Base-by-base conservation (phyloP, 2,797 vertebrate species). In the Pelobates cultripes region DNA sequence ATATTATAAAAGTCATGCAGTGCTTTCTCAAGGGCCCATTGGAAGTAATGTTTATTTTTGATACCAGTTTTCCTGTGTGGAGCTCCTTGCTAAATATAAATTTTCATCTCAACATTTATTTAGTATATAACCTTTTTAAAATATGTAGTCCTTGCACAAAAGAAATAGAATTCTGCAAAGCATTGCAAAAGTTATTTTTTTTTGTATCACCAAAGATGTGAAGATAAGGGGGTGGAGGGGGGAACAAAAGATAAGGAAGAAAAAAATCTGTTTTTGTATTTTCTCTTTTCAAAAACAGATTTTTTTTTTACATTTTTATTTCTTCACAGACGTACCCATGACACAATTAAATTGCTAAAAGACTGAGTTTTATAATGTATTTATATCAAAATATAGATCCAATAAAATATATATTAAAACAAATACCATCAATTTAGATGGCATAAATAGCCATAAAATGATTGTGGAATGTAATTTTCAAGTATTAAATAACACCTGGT, bases 391-490 rank as follows among this genome's bases (percentile, higher is more conserved):
- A 51, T 28, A 76, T 6, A 15, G 45, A 72, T 71, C 43, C 5
- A 72, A 70, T 77, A 70, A 81, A 76, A 76, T 3, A 53, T 42
- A 60, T 6, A 44, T 51, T 2, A 64, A 64, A 64, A 76, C 70
- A 75, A 72, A 64, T 60, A 84, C 82, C 73, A 79, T 84, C 77
- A 6, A 45, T 76, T 80, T 71, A 64, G 77, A 84, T 84, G 77
- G 82, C 73, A 75, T 67, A 60, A 72, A 84, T 79, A 84, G 82
- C 82, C 82, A 84, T 84, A 84, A 75, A 47, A 57, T 84, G 73
- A 51, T 79, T 84, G 82, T 84, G 77, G 82, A 84, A 84, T 84
- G 82, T 84, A 84, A 51, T 66, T 76, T 80, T 75, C 73, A 80
- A 55, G 79, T 84, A 84, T 79, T 84, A 75, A 83, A 64, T 51